Evolutionary conservation across 2,113 vertebrate species (phyloP), one percentile per base, ranked within the genome.

Genomic region (Mobula hypostoma): DNA sequence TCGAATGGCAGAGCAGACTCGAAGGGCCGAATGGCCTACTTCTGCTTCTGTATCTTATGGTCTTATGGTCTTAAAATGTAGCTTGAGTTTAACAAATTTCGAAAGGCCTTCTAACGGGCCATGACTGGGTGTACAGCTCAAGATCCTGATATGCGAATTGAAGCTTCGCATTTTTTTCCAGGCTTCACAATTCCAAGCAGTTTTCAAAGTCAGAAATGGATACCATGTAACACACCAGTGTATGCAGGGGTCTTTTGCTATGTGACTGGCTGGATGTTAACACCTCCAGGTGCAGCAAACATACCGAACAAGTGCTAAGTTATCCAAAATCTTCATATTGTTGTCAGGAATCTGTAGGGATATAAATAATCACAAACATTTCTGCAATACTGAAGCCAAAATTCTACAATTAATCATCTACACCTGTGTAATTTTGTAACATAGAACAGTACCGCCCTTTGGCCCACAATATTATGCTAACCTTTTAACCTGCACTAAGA

Each of bases 301-400:
- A 56, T 74, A 93, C 91, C 91, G 66, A 15, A 93, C 68, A 48
- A 93, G 91, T 24, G 91, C 91, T 56, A 27, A 48, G 40, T 93
- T 93, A 74, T 93, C 91, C 91, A 74, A 74, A 72, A 48, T 48
- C 70, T 72, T 56, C 68, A 93, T 2, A 27, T 1, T 48, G 91
- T 93, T 93, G 91, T 74, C 91, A 48, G 91, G 66, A 93, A 93
- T 48, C 91, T 93, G 91, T 6, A 36, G 29, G 70, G 72, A 72
- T 93, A 93, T 74, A n/a, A 93, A 93, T 74, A 74, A 32, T 48
- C 36, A 74, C 27, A 66, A 63, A 32, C 21, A 48, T 48, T 93
- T 1, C 32, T 5, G n/a, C 19, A 56, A 56, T 8, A 85, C 9
- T 29, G 48, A 21, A 2, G 24, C 68, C 32, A 17, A 68, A 91